Evolutionary conservation across 1,140 invertebrate genomes (phyloP).

Genomic region (Acyrthosiphon pisum): DNA sequence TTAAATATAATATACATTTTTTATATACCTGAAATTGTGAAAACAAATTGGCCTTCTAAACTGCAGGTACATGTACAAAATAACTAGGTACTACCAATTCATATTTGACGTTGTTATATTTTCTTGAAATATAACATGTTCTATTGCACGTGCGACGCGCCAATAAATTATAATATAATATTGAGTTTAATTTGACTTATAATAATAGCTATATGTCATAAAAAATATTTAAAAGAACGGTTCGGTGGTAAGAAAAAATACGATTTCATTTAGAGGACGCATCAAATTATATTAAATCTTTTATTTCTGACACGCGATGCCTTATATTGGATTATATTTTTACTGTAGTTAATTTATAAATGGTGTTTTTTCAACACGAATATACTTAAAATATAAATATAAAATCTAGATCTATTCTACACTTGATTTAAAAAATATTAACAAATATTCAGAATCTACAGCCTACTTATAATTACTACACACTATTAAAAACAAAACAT

Average conservation of each 20-base stretch:
- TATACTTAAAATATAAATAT: not conserved
- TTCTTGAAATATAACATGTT: not conserved
- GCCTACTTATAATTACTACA: not conserved
- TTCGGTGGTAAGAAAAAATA: not conserved
- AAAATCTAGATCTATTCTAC: not conserved
- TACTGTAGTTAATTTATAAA: not conserved
- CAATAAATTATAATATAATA: not conserved
- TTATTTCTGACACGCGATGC: not conserved
- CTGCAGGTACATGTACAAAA: not conserved
- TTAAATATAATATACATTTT: not conserved
- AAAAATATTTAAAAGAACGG: not conserved
- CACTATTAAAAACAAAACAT: not conserved
- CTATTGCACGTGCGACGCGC: not conserved
- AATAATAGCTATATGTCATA: not conserved
- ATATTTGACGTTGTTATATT: not conserved
- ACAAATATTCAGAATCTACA: not conserved
- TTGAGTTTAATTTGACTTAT: not conserved
- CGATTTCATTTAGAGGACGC: not conserved
- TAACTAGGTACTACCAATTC: not conserved
- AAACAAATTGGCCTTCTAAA: conserved; percentile 8
- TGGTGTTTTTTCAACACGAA: not conserved
- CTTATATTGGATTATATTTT: not conserved
- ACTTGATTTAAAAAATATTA: not conserved
- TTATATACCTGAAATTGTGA: not conserved
- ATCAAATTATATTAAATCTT: not conserved